A percentile compares a stretch with the other conserved stretches of the same genome.
These are phyloP conservation scores for Drosophila bifasciata DNA, from an alignment of 1,140 invertebrate species.

Conservation along the genomic window DNA sequence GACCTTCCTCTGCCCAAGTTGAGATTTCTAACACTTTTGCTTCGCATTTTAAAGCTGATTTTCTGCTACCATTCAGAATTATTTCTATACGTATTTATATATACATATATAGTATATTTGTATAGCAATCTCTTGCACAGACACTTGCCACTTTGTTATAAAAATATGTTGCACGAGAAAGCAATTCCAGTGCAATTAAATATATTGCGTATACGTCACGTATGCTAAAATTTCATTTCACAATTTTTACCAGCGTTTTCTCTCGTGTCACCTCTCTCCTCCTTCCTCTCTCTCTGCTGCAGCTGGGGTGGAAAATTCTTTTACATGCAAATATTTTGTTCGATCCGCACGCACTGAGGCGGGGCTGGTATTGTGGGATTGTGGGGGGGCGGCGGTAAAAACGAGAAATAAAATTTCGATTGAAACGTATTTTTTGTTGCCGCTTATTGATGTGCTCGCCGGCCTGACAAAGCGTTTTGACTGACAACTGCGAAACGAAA, in stretches of 20 bases:
- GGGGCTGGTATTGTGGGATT: too few species aligned
- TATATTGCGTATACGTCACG: conserved; percentile 61
- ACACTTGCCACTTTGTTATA: conserved; percentile 11
- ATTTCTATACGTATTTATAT: neutral
- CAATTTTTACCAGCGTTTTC: conserved; percentile 38
- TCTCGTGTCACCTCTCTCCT: neutral
- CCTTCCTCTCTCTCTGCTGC: conserved; percentile 3
- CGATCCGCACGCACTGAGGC: conserved; percentile 23
- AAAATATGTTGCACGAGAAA: conserved; percentile 1
- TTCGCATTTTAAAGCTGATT: conserved; percentile 1
- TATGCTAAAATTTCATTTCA: conserved; percentile 53
- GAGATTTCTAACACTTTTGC: conserved; percentile 1
- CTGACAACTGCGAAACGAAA: conserved; percentile 65
- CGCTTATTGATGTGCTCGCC: conserved; percentile 61
- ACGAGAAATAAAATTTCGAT: conserved; percentile 47
- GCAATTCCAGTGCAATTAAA: conserved; percentile 56
- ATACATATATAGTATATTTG: too few species aligned
- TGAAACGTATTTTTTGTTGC: conserved; percentile 59
- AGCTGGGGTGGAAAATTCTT: conserved; percentile 44
- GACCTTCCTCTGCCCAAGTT: conserved; percentile 40
- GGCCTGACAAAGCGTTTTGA: conserved; percentile 70
- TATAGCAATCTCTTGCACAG: conserved; percentile 4
- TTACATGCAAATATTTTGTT: conserved; percentile 61
- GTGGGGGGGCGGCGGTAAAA: conserved; percentile 8
- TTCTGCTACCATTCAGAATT: neutral